Evolutionary conservation across 2,888 invertebrate species (phyloP).

Genomic region (Monochamus alternatus): DNA sequence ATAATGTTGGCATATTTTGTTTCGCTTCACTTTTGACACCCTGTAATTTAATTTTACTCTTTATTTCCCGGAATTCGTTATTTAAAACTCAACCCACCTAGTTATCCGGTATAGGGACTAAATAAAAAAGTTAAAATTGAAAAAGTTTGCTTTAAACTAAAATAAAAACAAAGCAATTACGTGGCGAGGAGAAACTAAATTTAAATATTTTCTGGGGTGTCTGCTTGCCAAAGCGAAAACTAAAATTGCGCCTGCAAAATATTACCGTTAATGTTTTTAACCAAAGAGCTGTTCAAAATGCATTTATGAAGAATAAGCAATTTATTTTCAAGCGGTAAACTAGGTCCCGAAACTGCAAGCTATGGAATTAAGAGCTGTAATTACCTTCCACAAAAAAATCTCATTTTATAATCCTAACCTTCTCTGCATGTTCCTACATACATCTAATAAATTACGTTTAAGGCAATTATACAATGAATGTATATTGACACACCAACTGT

Average conservation of each 20-base stretch:
- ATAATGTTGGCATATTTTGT: no score
- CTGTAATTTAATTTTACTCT: no score
- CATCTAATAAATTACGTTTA: no score
- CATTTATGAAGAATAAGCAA: slow-evolving; percentile 9
- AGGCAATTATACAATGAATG: no score
- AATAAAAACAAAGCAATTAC: slow-evolving; percentile 5
- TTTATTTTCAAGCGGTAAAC: background rate
- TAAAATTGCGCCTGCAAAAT: slow-evolving; percentile 10
- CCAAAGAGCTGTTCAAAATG: slow-evolving; percentile 7
- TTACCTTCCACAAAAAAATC: no score
- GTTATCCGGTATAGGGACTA: background rate
- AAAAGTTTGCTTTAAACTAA: background rate
- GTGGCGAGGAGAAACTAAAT: slow-evolving; percentile 1
- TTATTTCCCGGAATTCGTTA: background rate
- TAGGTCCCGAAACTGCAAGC: no score
- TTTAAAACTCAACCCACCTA: background rate
- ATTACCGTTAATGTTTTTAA: slow-evolving; percentile 5
- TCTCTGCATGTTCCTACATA: no score
- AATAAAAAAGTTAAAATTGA: slow-evolving; percentile 20
- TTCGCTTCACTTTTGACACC: no score
- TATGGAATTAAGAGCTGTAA: no score
- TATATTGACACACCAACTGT: no score
- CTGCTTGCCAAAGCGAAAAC: slow-evolving; percentile 12
- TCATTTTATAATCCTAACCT: no score
- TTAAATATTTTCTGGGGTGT: background rate